Evolutionary conservation across 2,113 vertebrate genomes (phyloP).

Genomic region (Nesoenas mayeri): DNA sequence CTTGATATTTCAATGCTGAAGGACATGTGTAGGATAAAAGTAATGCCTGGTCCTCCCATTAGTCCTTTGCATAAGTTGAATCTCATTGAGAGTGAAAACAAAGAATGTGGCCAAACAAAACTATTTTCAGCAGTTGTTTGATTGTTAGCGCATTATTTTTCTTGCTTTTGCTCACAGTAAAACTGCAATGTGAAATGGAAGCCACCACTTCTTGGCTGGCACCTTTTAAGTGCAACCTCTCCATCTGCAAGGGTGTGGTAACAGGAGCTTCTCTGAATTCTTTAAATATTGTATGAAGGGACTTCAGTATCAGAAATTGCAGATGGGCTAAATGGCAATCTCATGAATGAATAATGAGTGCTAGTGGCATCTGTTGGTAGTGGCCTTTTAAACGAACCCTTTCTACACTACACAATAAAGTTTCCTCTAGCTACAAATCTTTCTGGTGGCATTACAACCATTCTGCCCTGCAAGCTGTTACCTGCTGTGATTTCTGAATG

Average conservation of each 20-base stretch:
- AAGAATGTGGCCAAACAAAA: not conserved
- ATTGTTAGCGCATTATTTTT: not conserved
- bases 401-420: not conserved
- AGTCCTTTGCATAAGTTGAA: not conserved
- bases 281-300: slow-evolving; percentile 10
- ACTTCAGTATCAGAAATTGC: not conserved
- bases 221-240: not conserved
- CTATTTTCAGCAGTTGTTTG: not conserved
- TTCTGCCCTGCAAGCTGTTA: not conserved
- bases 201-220: not conserved
- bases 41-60: not conserved
- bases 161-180: not conserved
- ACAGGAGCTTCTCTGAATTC: not conserved
- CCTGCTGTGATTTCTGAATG: not conserved
- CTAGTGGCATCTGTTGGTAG: not conserved
- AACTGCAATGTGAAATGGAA: not conserved
- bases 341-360: not conserved
- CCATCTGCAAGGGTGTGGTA: not conserved
- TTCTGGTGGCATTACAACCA: not conserved
- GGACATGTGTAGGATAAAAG: not conserved
- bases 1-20: not conserved
- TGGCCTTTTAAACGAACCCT: not conserved
- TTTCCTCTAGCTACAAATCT: not conserved
- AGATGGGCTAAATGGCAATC: not conserved
- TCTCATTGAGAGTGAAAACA: not conserved